Base-by-base conservation (phyloP, 1,140 invertebrate genomes). In the Hesperophylax magnus region DNA sequence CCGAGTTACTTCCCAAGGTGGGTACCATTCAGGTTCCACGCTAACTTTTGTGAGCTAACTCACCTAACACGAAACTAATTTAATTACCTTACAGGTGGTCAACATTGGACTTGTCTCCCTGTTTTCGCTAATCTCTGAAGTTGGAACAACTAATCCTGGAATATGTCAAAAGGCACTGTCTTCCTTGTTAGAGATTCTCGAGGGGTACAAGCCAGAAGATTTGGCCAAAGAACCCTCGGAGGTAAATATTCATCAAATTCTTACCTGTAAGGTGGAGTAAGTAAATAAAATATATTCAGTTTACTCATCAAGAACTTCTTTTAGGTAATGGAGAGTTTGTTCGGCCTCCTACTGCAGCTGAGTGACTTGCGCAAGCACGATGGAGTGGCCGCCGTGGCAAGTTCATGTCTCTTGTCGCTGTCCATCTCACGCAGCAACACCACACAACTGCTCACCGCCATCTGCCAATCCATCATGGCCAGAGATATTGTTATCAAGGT, bases 371-470 rank as follows among this genome's bases (percentile, higher is more conserved):
- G 86, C 67, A 88, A 6, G 92, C 92, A 84, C 91, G 93, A 83
- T 93, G 93, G 18, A 92, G 80, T 91, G 97, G 81, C 96, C 95
- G 52, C 94, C 96, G 27, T 98, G 75, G 96, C 97, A 58, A 97
- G 96, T 88, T 95, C 97, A 3, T 97, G 97, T 86, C 91, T 99
- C 1, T 91, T 99, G 34, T 96, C 96, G 79, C 90, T 99, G 61
- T 96, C 97, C 31, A 95, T 98, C n/a, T 97, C 97, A 1, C 90
- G 96, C 77, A 97, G 97, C 2, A 96, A 98, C 86, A 97, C 97
- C n/a, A 96, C 97, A 39, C 96, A 97, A 86, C 93, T 97, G 84
- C 91, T 99, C 0, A 93, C 94, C 86, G 96, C 98, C 17, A 93
- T 97, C 39, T 93, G 96, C 18, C 95, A 96, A 34, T 91, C 98